Conservation (phyloP, 2,113 vertebrate species). For the Hystrix brachyura region DNA sequence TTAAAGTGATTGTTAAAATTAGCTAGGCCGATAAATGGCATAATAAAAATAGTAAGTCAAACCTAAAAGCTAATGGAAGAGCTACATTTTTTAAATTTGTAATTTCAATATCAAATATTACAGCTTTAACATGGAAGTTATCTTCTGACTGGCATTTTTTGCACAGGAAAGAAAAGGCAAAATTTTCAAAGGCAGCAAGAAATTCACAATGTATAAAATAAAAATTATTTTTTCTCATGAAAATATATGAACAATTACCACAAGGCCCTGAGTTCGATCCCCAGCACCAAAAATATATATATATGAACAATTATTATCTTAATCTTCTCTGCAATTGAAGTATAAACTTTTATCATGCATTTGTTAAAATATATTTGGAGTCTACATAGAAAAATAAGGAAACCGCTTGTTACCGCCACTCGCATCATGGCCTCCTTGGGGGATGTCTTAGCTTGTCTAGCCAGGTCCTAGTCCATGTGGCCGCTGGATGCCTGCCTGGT, state of each 20-base stretch:
- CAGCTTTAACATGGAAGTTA: conserved; percentile 18
- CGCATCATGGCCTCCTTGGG: too few species aligned
- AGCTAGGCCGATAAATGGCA: not conserved
- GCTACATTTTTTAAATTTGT: not conserved
- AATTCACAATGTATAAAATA: not conserved
- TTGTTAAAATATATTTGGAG: not conserved
- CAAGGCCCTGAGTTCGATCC: too few species aligned
- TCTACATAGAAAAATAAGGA: not conserved
- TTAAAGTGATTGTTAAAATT: conserved; percentile 8
- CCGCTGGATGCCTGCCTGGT: not conserved
- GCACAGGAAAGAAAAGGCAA: not conserved
- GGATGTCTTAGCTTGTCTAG: too few species aligned
- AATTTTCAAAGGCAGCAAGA: not conserved
- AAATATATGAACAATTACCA: not conserved
- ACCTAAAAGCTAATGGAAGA: not conserved
- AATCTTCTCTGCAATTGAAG: not conserved
- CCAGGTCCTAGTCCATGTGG: not conserved
- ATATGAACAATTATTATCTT: not conserved
- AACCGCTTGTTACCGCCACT: not conserved
- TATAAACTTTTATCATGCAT: not conserved
- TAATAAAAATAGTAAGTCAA: not conserved
- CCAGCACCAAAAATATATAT: too few species aligned
- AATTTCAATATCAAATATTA: conserved; percentile 9
- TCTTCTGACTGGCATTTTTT: not conserved
- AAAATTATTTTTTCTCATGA: not conserved